Evolutionary conservation across 2,888 invertebrate genomes (phyloP).

Genomic region (Temnothorax rugatulus): DNA sequence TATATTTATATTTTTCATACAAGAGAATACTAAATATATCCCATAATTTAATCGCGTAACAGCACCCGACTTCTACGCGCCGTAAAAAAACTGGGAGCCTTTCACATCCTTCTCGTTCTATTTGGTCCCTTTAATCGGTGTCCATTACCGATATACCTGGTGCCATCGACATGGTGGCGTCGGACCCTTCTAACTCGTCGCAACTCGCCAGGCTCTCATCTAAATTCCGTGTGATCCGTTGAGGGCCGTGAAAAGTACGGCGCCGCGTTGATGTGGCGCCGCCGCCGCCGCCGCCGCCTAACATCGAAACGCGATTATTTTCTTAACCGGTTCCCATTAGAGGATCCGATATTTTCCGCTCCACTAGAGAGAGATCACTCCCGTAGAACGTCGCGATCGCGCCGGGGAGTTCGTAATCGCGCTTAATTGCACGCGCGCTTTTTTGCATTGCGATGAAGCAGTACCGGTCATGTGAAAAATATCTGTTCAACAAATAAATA

Average conservation of each 20-base stretch:
- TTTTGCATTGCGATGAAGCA: slow-evolving; percentile 23
- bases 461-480: neutral
- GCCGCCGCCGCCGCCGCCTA: slow-evolving; percentile 56
- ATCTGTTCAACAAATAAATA: neutral
- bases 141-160: slow-evolving; percentile 56
- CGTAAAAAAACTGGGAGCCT: slow-evolving; percentile 5
- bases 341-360: slow-evolving; percentile 57
- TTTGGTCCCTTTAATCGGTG: slow-evolving; percentile 39
- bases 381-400: neutral
- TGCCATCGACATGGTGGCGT: slow-evolving; percentile 47
- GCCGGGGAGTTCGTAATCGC: slow-evolving; percentile 31
- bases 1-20: slow-evolving; percentile 6
- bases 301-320: slow-evolving; percentile 70
- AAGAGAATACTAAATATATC: neutral
- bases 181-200: slow-evolving; percentile 53
- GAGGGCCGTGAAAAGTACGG: slow-evolving; percentile 50
- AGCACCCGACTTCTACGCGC: neutral
- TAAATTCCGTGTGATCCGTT: slow-evolving; percentile 56
- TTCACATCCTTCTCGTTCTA: slow-evolving; percentile 7
- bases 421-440: slow-evolving; percentile 31
- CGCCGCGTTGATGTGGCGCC: slow-evolving; percentile 73
- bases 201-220: slow-evolving; percentile 49
- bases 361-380: slow-evolving; percentile 30
- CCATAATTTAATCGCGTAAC: neutral
- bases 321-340: slow-evolving; percentile 71